Base-by-base conservation (phyloP, 1,140 invertebrate genomes). In the Steinernema feltiae region DNA sequence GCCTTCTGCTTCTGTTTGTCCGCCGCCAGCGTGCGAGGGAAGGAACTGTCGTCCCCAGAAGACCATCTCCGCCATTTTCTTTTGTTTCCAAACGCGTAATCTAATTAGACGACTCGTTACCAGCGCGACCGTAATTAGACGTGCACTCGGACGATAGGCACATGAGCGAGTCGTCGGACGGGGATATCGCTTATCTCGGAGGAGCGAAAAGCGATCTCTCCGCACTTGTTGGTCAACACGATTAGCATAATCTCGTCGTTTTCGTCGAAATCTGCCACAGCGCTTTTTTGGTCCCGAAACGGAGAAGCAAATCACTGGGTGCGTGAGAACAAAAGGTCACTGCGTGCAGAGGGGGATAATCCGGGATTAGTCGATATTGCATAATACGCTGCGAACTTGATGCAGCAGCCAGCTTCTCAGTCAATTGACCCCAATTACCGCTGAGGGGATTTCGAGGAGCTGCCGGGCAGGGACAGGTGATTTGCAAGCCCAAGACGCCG, bases 1-100 rank as follows among this genome's bases (percentile, higher is more conserved):
- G 53, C 53, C 53, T 63, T 63, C 53, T 63, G 53, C 53, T 63
- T 63, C 53, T 63, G 53, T 63, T 63, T 63, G 24, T 63, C 53
- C 53, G 35, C 35, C 7, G 7, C 35, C 35, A 18, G 7, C 35
- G 7, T n/a, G n/a, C n/a, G n/a, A n/a, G n/a, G n/a, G n/a, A n/a
- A n/a, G n/a, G n/a, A n/a, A n/a, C n/a, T n/a, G n/a, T n/a, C n/a
- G n/a, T n/a, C n/a, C n/a, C n/a, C n/a, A n/a, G n/a, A n/a, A n/a
- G n/a, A n/a, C n/a, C n/a, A 7, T 41, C 35, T 41, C 35, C 35
- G 35, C 35, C 35, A 41, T 7, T 41, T 41, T 41, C 35, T 41
- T 41, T 41, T 41, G 35, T 41, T 41, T 41, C 18, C n/a, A n/a
- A n/a, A n/a, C n/a, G n/a, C n/a, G 35, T 41, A 18, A 41, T 41